These are phyloP conservation scores for Phytoseiulus persimilis DNA, from an alignment of 2,888 invertebrate genomes.

Conservation along the genomic window DNA sequence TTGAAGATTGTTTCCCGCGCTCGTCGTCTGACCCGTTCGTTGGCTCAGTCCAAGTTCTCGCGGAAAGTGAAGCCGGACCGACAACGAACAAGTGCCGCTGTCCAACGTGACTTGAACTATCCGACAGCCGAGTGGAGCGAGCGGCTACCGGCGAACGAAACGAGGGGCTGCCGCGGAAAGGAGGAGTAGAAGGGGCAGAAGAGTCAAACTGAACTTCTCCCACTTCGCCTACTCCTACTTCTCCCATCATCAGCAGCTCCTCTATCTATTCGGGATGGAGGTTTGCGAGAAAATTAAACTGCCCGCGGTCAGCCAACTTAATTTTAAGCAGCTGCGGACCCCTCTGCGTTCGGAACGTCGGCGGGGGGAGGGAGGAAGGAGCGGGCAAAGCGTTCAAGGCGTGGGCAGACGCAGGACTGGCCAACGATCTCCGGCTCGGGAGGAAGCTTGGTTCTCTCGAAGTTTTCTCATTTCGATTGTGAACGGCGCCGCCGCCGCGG, in stretches of 20 bases:
- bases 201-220: background rate
- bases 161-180: background rate
- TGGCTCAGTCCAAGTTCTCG: background rate
- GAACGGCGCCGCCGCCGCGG: background rate
- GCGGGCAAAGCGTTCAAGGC: background rate
- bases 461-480: slow-evolving; percentile 39
- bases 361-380: background rate
- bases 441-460: background rate
- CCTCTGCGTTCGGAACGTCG: background rate
- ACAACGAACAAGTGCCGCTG: background rate
- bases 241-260: background rate
- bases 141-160: background rate
- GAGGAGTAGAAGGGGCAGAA: too few relatives aligned
- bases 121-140: background rate
- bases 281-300: slow-evolving; percentile 35
- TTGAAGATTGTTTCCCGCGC: background rate
- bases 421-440: background rate
- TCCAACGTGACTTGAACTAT: slow-evolving; percentile 34
- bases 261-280: background rate
- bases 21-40: background rate
- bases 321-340: background rate
- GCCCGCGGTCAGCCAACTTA: slow-evolving; percentile 37
- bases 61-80: background rate
- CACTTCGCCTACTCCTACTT: background rate
- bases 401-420: background rate